Base-by-base conservation (phyloP, 2,113 vertebrate species). In the Tupaia tana region DNA sequence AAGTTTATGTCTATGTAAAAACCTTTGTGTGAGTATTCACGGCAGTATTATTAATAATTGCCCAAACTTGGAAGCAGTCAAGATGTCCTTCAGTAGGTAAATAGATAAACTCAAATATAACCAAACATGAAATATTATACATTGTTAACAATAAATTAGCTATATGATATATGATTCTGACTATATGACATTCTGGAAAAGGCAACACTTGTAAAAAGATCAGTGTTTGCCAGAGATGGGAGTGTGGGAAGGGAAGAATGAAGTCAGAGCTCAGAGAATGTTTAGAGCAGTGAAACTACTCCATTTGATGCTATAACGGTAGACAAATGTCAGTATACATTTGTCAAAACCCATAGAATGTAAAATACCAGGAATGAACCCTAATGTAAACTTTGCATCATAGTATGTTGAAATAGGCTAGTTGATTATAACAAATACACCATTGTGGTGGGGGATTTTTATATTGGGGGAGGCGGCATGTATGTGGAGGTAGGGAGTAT, bases 351-450 rank as follows among this genome's bases (percentile, higher is more conserved):
- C 34, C 75, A 22, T 2, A 7, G 74, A 34, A 24, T 18, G 0
- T 24, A 7, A n/a, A n/a, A n/a, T 29, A 7, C 11, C 67, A 61
- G 73, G 13, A 61, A 16, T 9, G 20, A 20, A 5, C 58, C 75
- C 58, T 74, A 5, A 9, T 3, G 31, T 43, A 10, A 11, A 13
- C 73, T 24, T 22, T 10, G 54, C 54, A 7, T 12, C 18, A 69
- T 16, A 24, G 12, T 9, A 25, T 29, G 77, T 82, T 31, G 9
- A 22, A 6, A 14, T 14, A 6, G 77, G 34, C 54, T 34, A 34
- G 31, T 14, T 11, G 4, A 1, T 13, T 7, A 4, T 52, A 10
- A 56, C 3, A 12, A 13, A 81, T 4, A 10, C 18, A 15, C 16
- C 19, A 19, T 5, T 64, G 15, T 75, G 9, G 7, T 67, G 58